A percentile compares a stretch with the other conserved stretches of the same genome.
Conservation (phyloP, 2,797 vertebrate species). For the Avahi laniger region DNA sequence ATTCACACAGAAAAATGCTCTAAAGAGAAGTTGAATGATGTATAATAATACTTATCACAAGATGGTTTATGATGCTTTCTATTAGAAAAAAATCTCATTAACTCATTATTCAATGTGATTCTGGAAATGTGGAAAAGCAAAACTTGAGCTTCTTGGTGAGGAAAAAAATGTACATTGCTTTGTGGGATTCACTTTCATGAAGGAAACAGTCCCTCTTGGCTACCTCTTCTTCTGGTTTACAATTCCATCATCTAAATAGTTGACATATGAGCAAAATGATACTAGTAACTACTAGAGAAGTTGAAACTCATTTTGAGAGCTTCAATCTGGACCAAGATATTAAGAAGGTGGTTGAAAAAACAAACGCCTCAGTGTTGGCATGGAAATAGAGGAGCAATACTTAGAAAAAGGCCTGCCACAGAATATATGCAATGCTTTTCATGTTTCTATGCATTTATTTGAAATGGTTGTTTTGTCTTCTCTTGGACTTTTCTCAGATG, state of each 20-base stretch:
- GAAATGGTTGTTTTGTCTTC: not conserved
- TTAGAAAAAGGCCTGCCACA: not conserved
- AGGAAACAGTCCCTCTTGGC: not conserved
- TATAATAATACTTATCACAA: not conserved
- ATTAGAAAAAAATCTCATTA: not conserved
- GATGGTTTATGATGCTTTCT: not conserved
- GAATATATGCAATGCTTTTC: not conserved
- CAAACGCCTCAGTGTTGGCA: not conserved
- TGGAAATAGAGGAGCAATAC: not conserved
- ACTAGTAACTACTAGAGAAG: not conserved
- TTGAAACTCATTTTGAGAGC: not conserved
- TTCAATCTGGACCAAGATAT: no score
- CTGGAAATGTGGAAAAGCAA: not conserved
- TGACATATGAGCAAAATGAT: not conserved
- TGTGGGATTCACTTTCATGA: not conserved
- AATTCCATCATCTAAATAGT: not conserved
- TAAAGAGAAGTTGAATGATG: not conserved
- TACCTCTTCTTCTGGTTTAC: no score
- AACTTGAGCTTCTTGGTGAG: not conserved
- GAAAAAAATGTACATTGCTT: not conserved
- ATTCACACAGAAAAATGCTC: not conserved
- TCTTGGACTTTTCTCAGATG: not conserved
- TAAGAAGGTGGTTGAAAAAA: not conserved
- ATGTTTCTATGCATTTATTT: not conserved
- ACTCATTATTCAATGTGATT: not conserved